phyloP scores from a whole-genome alignment of 1,140 invertebrate genomes.

The Holotrichia oblita region DNA sequence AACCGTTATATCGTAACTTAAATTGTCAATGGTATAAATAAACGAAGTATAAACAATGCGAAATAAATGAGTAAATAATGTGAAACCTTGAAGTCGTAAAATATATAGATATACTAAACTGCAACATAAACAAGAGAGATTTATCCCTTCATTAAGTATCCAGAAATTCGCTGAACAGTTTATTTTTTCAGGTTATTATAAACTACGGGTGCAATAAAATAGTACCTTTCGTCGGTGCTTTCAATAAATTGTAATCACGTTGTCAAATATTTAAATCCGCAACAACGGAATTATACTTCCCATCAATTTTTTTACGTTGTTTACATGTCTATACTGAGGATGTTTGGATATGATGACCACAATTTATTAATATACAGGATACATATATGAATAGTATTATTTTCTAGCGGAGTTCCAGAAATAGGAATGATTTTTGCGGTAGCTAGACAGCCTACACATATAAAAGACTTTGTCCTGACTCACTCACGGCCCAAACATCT shows the following conservation, averaged over 20 bases:
- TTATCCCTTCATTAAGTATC: slow-evolving; percentile 23
- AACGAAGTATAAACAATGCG: slow-evolving; percentile 11
- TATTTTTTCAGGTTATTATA: slow-evolving; percentile 8
- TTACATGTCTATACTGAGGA: background rate
- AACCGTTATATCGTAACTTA: slow-evolving; percentile 1
- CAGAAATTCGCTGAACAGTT: background rate
- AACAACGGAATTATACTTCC: background rate
- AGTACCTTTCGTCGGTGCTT: background rate
- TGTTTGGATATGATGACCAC: background rate
- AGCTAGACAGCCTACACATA: too few relatives aligned
- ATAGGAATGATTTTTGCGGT: too few relatives aligned
- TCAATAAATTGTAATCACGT: background rate
- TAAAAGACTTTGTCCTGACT: too few relatives aligned
- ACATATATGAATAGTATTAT: background rate
- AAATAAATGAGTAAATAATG: slow-evolving; percentile 24
- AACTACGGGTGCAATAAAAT: slow-evolving; percentile 10
- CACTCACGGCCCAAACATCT: too few relatives aligned
- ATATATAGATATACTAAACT: background rate
- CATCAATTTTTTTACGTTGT: slow-evolving; percentile 1
- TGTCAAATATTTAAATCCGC: slow-evolving; percentile 13
- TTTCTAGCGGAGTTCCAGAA: too few relatives aligned
- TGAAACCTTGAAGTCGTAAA: background rate
- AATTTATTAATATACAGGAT: background rate
- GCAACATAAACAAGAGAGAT: background rate
- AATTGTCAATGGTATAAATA: slow-evolving; percentile 1